Percentiles rank a stretch among this genome's conserved stretches.
Evolutionary conservation across 2,888 invertebrate species (phyloP).

Genomic region (Melieria picta): DNA sequence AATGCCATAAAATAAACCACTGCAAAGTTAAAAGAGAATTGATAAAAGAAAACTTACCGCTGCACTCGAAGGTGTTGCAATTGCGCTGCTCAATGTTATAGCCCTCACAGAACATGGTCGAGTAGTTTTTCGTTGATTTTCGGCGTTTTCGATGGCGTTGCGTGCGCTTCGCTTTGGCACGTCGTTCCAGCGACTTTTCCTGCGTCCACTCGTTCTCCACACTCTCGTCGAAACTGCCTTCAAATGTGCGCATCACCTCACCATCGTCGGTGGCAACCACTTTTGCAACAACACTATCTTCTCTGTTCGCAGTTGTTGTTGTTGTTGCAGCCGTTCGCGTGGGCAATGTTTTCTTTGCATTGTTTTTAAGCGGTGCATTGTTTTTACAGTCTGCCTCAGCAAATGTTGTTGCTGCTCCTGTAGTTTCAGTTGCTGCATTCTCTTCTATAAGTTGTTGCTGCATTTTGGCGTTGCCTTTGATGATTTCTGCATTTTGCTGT

Average conservation of each 20-base stretch:
- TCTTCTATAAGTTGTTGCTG: not conserved
- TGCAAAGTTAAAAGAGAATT: too few species aligned
- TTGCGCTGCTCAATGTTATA: conserved; percentile 66
- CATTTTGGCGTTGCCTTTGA: not conserved
- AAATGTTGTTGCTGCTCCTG: not conserved
- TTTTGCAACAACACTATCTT: conserved; percentile 45
- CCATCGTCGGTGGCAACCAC: conserved; percentile 36
- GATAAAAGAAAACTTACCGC: conserved; percentile 53
- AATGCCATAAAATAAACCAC: too few species aligned
- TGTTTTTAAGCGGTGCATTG: conserved; percentile 28
- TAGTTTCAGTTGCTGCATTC: not conserved
- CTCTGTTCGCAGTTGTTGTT: conserved; percentile 9
- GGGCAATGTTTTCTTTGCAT: conserved; percentile 22
- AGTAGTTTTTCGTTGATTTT: conserved; percentile 57
- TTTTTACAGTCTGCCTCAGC: conserved; percentile 19
- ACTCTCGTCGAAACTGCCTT: conserved; percentile 32
- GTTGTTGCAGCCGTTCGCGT: conserved; percentile 17
- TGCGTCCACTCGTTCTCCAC: not conserved
- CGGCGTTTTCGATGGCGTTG: conserved; percentile 49
- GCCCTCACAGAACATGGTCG: conserved; percentile 65
- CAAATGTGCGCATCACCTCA: conserved; percentile 43
- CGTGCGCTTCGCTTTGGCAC: conserved; percentile 25
- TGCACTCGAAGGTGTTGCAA: conserved; percentile 66
- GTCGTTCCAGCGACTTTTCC: conserved; percentile 14
- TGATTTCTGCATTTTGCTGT: not conserved